A percentile compares a stretch with the other conserved stretches of the same genome.
phyloP scores from a whole-genome alignment of 2,797 vertebrate species.

The Fratercula arctica region DNA sequence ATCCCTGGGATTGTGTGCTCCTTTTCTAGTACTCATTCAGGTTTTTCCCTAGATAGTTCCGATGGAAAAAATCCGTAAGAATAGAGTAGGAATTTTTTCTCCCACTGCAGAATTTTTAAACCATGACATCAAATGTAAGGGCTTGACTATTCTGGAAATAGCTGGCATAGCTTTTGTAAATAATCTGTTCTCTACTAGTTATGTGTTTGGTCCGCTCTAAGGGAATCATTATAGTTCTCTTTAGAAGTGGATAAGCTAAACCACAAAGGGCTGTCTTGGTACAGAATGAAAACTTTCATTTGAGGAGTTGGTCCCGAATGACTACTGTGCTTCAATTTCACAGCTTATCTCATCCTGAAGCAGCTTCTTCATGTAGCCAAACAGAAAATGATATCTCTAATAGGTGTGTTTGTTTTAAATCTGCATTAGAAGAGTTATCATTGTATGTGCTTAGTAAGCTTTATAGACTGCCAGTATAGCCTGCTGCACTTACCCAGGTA shows the following conservation, averaged over 20 bases:
- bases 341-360: background rate
- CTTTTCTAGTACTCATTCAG: background rate
- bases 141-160: constrained; percentile 3
- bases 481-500: background rate
- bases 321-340: background rate
- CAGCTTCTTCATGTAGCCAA: background rate
- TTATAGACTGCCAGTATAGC: background rate
- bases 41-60: background rate
- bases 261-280: background rate
- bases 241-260: constrained; percentile 20
- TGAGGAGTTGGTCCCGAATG: background rate
- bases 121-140: background rate
- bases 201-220: background rate
- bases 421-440: background rate
- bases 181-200: background rate
- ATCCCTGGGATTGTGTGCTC: background rate
- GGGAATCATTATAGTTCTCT: background rate
- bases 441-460: background rate
- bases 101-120: background rate
- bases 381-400: background rate
- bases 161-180: background rate
- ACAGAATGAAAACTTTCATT: background rate
- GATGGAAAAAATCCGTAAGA: background rate
- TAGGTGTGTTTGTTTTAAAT: background rate
- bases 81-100: background rate